Conservation (phyloP, 2,888 invertebrate species). For the Eupithecia exiguata region DNA sequence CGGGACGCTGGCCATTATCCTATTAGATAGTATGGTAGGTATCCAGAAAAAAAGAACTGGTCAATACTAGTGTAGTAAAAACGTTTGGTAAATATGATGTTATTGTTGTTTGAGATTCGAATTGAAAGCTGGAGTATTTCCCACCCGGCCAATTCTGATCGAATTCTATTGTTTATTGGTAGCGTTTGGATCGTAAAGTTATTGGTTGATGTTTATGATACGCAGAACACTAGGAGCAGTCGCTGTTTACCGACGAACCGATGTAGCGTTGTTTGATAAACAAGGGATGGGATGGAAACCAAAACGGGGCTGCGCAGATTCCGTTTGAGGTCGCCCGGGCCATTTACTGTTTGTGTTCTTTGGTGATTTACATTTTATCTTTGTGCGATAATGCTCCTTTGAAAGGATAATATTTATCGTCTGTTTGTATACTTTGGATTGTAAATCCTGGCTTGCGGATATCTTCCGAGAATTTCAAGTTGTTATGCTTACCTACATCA, state of each 20-base stretch:
- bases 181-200: background rate
- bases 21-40: background rate
- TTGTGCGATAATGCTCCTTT: conserved; percentile 8
- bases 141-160: background rate
- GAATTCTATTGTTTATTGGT: background rate
- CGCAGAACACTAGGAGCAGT: background rate
- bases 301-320: conserved; percentile 24
- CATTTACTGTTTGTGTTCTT: conserved; percentile 23
- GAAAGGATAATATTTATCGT: background rate
- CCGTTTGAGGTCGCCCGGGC: conserved; percentile 25
- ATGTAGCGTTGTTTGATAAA: conserved; percentile 26
- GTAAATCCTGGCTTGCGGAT: background rate
- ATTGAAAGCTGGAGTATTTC: background rate
- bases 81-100: background rate
- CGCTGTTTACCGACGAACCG: conserved; percentile 7
- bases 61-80: background rate
- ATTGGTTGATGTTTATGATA: background rate
- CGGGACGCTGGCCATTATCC: background rate
- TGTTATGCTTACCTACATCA: background rate
- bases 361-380: conserved; percentile 23
- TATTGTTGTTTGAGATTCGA: background rate
- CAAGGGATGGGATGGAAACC: conserved; percentile 24
- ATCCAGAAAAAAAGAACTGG: background rate
- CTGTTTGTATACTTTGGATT: background rate
- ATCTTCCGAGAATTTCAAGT: background rate